These are phyloP conservation scores for Gryllus bimaculatus DNA, from an alignment of 1,140 invertebrate genomes.

Conservation along the genomic window DNA sequence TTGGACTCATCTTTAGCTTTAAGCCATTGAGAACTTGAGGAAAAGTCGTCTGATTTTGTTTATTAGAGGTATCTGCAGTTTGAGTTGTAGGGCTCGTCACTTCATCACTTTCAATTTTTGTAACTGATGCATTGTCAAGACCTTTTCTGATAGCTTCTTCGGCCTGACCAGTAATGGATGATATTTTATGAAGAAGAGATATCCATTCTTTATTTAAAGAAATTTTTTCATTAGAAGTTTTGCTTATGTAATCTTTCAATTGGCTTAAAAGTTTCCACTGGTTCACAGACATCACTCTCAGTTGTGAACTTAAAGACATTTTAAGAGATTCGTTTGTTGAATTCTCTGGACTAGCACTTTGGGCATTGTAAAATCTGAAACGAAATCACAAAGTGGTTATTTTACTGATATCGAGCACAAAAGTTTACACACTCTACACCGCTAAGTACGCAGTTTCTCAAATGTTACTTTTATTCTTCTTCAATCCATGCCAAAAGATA, in stretches of 20 bases:
- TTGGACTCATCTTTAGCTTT: constrained; percentile 30
- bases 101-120: background rate
- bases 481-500: too few relatives aligned
- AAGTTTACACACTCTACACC: background rate
- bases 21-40: constrained; percentile 32
- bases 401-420: background rate
- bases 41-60: constrained; percentile 28
- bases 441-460: background rate
- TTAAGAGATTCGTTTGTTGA: constrained; percentile 24
- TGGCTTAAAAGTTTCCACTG: constrained; percentile 41
- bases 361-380: constrained; percentile 10
- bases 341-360: constrained; percentile 11
- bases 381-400: background rate
- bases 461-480: background rate
- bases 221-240: constrained; percentile 38
- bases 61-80: background rate
- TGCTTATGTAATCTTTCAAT: constrained; percentile 39
- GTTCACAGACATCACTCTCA: constrained; percentile 37
- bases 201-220: constrained; percentile 45
- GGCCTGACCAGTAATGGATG: background rate
- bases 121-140: background rate
- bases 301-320: constrained; percentile 25
- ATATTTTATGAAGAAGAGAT: constrained; percentile 37
- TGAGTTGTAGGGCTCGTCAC: too few relatives aligned
- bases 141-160: background rate